Base-by-base conservation (phyloP, 2,888 invertebrate genomes). In the Standfussiana lucernea region DNA sequence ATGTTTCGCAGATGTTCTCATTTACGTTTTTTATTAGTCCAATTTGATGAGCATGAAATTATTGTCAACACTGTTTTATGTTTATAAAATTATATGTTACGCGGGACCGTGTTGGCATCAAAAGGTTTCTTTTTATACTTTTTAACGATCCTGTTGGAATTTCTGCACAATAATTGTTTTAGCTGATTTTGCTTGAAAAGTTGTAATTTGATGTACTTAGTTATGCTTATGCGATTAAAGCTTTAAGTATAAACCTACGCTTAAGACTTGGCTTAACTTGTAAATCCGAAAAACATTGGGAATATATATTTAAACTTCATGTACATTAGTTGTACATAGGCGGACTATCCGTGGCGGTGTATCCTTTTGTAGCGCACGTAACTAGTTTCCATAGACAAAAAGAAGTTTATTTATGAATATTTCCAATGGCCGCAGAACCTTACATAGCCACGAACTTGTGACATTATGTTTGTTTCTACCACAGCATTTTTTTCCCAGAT, bases 61-160 rank as follows among this genome's bases (percentile, higher is more conserved):
- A 79, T 66, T 78, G 53, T 62, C 24, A n/a, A 47, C 84, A 21
- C 21, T 24, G 50, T 61, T 83, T 79, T 64, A 56, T 59, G 62
- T 35, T 68, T 32, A 40, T 82, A 47, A 68, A 82, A 83, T 82
- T 56, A 53, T 62, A 37, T 53, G 64, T 40, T n/a, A 56, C 21
- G 28, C 6, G 24, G 3, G 32, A 2, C 18, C 21, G 21, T 65
- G 47, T 35, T 59, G n/a, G 2, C 35, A 11, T 77, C n/a, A 66
- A 50, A 40, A 28, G 18, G 32, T 18, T 50, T 76, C 64, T 42
- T 47, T 15, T 6, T 28, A 47, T 56, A 0, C 5, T 47, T 53
- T 82, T 65, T 74, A 1, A n/a, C 28, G 11, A 50, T 50, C 35
- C 2, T 77, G 64, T 56, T 40, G 15, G 2, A 50, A 56, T 50